Percentiles rank a stretch among this genome's conserved stretches.
These are phyloP conservation scores for Nasua narica DNA, from an alignment of 2,797 vertebrate genomes.

Conservation along the genomic window DNA sequence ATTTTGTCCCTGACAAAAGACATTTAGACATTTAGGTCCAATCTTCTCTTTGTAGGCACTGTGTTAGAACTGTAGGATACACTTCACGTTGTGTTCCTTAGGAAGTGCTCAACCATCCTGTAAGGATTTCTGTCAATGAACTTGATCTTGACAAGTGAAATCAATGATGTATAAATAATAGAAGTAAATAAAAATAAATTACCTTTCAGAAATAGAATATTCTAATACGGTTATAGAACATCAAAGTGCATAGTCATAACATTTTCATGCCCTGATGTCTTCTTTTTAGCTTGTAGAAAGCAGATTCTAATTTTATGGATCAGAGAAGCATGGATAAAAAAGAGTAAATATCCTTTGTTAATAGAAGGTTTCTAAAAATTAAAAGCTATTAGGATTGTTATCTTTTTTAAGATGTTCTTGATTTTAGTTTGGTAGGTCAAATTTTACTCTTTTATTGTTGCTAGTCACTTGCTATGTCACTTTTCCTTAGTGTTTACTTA, in stretches of 20 bases:
- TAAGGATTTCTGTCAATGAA: background rate
- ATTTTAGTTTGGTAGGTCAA: background rate
- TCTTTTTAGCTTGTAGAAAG: background rate
- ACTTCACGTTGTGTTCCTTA: background rate
- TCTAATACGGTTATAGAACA: background rate
- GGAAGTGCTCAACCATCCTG: background rate
- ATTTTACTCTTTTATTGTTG: background rate
- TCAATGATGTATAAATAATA: background rate
- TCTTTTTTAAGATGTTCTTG: background rate
- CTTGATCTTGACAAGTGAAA: background rate
- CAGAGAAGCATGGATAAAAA: background rate
- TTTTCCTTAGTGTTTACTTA: conserved; percentile 4
- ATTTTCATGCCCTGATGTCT: background rate
- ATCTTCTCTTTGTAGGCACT: background rate
- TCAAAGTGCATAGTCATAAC: background rate
- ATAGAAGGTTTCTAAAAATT: background rate
- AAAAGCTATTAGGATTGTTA: background rate
- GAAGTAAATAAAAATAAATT: background rate
- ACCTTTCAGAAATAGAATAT: background rate
- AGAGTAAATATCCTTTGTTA: background rate
- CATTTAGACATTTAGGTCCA: background rate
- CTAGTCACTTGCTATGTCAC: background rate
- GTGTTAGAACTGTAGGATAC: background rate
- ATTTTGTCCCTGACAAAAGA: background rate
- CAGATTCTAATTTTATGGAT: background rate